Evolutionary conservation across 2,113 vertebrate genomes (phyloP).

Genomic region (Pipra filicauda): DNA sequence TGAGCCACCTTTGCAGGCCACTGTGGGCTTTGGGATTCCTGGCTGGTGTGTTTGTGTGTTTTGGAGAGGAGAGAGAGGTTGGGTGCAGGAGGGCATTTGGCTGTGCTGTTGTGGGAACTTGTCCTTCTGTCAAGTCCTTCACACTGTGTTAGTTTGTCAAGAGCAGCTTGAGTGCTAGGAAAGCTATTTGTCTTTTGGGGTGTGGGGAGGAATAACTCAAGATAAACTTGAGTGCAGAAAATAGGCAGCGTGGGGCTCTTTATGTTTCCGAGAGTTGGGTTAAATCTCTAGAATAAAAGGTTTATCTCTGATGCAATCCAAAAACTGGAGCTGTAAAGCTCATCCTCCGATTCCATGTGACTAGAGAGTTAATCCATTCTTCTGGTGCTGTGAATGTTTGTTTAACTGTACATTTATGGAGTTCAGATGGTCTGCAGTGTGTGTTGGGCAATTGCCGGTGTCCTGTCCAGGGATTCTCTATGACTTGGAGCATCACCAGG

Average conservation of each 20-base stretch:
- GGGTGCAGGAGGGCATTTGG: background rate
- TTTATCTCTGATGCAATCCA: background rate
- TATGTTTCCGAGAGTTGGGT: background rate
- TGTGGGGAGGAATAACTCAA: background rate
- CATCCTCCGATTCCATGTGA: background rate
- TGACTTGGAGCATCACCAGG: slow-evolving; percentile 1
- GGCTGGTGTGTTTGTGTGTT: background rate
- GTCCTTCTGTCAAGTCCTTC: rapidly evolving
- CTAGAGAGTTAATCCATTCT: background rate
- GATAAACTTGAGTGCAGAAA: background rate
- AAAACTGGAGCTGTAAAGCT: background rate
- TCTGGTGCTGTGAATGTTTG: background rate
- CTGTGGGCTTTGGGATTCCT: background rate
- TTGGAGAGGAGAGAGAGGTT: background rate
- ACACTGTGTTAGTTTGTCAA: rapidly evolving
- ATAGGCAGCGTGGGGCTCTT: background rate
- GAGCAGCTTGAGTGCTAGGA: background rate
- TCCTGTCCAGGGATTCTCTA: background rate
- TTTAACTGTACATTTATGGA: background rate
- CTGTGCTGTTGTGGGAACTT: background rate
- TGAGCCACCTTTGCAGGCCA: background rate
- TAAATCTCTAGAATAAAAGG: background rate
- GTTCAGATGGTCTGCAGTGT: background rate
- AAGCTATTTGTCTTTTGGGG: rapidly evolving
- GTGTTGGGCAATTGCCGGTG: background rate